Evolutionary conservation across 2,888 invertebrate species (phyloP), one percentile per base, ranked within the genome.

Genomic region (Caenorhabditis wallacei): DNA sequence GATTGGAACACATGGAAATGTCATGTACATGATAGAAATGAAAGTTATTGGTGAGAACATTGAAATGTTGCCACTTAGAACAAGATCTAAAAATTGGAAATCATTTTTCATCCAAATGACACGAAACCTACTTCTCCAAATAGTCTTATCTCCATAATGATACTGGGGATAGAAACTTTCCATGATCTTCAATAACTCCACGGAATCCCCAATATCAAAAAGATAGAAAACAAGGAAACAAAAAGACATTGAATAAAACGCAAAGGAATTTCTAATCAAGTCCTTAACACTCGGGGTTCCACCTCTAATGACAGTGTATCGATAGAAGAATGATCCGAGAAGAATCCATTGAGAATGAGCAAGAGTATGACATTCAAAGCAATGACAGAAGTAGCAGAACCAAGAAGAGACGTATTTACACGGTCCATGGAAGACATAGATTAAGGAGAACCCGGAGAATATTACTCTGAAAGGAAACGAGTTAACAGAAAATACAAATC

Each of bases 331-430:
- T 3, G 81, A 81, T 53, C 70, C 84, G 20, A 84, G 53, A 0
- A 84, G 79, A 35, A 84, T 84, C 84, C 84, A 84, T 59, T 84
- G 84, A 18, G 81, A 81, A 30, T 84, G 84, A 22, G 81, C 84
- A n/a, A 84, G 78, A 11, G 75, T 59, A 26, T 79, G 81, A 46
- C 84, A 84, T 40, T 78, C 76, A 74, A 84, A 84, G 43, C 80
- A 80, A 64, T 81, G 84, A 54, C 80, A 76, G 48, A 81, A 78
- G 54, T 84, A 84, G 57, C 84, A 84, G 53, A 81, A 68, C 59
- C 70, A 84, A 0, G 81, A 26, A 26, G 76, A 70, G 20, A 79
- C 35, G 26, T 63, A 46, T 53, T 72, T 78, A 40, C 84, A 84
- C 0, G 72, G 79, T 10, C 84, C 84, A 57, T 81, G 76, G 70